Percentiles rank a stretch among this genome's conserved stretches.
Evolutionary conservation across 2,113 vertebrate genomes (phyloP).

Genomic region (Myotis yumanensis): DNA sequence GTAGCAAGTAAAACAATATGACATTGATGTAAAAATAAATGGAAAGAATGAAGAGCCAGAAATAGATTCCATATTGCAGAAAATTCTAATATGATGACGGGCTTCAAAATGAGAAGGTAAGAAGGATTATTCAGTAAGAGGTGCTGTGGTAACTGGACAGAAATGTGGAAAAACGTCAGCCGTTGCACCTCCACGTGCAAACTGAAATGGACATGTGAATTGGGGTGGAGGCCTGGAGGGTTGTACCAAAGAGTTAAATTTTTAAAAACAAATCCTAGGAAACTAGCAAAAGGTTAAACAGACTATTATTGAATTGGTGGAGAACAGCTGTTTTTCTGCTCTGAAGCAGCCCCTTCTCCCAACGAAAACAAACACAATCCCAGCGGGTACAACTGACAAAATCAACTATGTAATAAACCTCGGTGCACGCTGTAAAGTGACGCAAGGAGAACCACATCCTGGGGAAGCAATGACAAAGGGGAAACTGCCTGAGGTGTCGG

Average conservation of each 20-base stretch:
- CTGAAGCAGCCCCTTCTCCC: not conserved
- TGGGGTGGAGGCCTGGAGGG: too few relatives aligned
- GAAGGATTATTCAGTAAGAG: not conserved
- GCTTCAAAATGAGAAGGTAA: not conserved
- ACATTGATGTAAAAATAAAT: constrained; percentile 26
- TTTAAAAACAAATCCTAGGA: not conserved
- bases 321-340: not conserved
- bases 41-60: constrained; percentile 8
- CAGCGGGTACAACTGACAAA: not conserved
- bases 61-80: not conserved
- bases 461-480: not conserved
- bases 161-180: not conserved
- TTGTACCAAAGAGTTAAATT: not conserved
- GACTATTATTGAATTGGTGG: not conserved
- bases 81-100: not conserved
- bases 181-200: not conserved
- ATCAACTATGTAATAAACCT: not conserved
- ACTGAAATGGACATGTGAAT: not conserved
- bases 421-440: not conserved
- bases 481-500: not conserved
- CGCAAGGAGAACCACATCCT: not conserved
- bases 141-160: not conserved
- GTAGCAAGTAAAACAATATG: constrained; percentile 14
- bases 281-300: not conserved
- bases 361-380: not conserved